Conservation (phyloP, 2,888 invertebrate species). For the Lycia hirtaria region DNA sequence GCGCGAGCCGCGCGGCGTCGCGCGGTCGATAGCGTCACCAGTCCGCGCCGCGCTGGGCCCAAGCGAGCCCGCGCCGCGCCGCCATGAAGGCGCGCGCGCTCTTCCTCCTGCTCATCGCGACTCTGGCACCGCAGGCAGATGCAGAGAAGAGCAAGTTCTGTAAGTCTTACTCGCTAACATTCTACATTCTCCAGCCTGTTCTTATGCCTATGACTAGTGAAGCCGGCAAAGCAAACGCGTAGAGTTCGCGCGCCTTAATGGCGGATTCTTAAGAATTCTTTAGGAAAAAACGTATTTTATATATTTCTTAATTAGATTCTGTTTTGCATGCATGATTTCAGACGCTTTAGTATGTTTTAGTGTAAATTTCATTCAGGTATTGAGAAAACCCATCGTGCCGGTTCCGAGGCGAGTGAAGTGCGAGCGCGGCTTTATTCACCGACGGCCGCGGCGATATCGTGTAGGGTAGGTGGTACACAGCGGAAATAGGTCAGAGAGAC, state of each 20-base stretch:
- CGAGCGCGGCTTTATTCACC: slow-evolving; percentile 5
- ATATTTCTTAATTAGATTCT: neutral
- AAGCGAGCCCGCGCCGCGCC: slow-evolving; percentile 73
- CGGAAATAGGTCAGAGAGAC: slow-evolving; percentile 76
- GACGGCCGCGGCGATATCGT: slow-evolving; percentile 35
- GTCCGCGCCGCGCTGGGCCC: slow-evolving; percentile 67
- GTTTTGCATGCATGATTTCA: neutral
- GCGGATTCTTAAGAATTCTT: slow-evolving; percentile 36
- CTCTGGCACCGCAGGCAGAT: slow-evolving; percentile 61
- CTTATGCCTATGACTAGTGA: slow-evolving; percentile 4
- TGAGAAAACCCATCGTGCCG: slow-evolving; percentile 3
- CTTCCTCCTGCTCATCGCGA: slow-evolving; percentile 64
- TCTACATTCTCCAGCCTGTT: neutral
- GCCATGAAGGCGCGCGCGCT: slow-evolving; percentile 78
- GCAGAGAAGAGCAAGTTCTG: slow-evolving; percentile 85
- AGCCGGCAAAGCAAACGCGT: slow-evolving; percentile 34
- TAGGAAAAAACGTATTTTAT: slow-evolving; percentile 1
- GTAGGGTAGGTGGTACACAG: slow-evolving; percentile 43
- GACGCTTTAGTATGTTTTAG: neutral
- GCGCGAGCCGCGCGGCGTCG: slow-evolving; percentile 33
- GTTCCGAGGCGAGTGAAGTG: neutral
- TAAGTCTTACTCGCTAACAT: slow-evolving; percentile 62
- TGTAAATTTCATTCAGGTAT: slow-evolving; percentile 11
- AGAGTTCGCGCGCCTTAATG: slow-evolving; percentile 41
- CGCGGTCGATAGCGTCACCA: slow-evolving; percentile 55